Evolutionary conservation across 2,113 vertebrate genomes (phyloP).

Genomic region (Malurus alboscapulatus): DNA sequence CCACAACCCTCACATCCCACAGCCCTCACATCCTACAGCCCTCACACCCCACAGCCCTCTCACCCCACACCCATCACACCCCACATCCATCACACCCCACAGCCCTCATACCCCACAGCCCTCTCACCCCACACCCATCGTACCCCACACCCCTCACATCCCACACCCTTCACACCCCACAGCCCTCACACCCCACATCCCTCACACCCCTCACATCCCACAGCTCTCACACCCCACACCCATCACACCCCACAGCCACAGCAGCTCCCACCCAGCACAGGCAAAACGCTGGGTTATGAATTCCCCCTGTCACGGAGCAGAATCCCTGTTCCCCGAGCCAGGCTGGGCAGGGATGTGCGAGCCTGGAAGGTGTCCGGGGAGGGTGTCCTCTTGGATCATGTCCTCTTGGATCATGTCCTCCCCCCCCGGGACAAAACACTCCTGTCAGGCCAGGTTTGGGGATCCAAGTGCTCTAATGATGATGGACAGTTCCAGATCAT

Average conservation of each 20-base stretch:
- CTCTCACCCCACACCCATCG: no score
- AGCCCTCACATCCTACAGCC: neutral
- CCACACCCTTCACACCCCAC: neutral
- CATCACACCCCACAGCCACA: neutral
- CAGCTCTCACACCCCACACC: neutral
- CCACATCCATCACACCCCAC: neutral
- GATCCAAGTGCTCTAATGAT: neutral
- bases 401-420: neutral
- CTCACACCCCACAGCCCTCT: neutral
- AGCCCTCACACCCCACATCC: neutral
- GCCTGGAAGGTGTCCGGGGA: neutral
- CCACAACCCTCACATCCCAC: no score
- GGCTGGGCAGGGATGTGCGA: neutral
- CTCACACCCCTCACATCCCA: no score
- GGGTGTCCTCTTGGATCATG: neutral
- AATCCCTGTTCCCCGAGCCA: accelerated
- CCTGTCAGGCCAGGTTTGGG: neutral
- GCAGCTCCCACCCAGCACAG: neutral
- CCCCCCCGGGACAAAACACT: neutral
- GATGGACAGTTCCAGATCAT: neutral
- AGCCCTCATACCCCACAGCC: no score
- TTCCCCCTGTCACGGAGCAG: neutral
- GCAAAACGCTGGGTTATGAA: neutral
- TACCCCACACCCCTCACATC: no score
- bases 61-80: neutral